phyloP scores from a whole-genome alignment of 2,888 invertebrate species.

The Eristalis pertinax region DNA sequence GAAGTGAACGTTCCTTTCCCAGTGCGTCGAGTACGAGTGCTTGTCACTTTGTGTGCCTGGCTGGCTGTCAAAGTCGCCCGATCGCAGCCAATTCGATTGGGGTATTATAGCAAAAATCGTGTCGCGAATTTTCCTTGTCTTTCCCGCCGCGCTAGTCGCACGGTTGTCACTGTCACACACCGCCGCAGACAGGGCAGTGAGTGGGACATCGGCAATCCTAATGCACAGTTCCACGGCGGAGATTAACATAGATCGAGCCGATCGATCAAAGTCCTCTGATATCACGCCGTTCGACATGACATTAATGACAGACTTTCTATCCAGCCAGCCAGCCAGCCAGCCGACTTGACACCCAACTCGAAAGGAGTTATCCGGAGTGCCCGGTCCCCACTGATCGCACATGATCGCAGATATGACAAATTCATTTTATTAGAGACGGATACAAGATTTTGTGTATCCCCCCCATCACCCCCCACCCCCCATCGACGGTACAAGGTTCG shows the following conservation, averaged over 20 bases:
- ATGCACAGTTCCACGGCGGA: constrained; percentile 58
- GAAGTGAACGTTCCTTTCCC: constrained; percentile 4
- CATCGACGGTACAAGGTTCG: not conserved
- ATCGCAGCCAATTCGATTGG: constrained; percentile 51
- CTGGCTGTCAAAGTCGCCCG: constrained; percentile 60
- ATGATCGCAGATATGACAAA: too few species aligned
- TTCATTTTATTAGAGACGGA: constrained; percentile 32
- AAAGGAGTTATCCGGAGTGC: constrained; percentile 1
- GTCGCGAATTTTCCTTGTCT: constrained; percentile 25
- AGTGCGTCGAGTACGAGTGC: constrained; percentile 16
- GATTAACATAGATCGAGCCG: constrained; percentile 69
- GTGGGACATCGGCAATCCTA: constrained; percentile 34
- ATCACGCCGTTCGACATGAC: constrained; percentile 56
- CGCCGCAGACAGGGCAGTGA: not conserved
- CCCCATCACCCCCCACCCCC: too few species aligned
- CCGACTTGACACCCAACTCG: constrained; percentile 12
- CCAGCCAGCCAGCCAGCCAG: not conserved
- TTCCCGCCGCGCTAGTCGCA: constrained; percentile 35
- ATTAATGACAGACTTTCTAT: constrained; percentile 67
- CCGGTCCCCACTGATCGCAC: constrained; percentile 20
- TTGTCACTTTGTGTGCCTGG: constrained; percentile 49
- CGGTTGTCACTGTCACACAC: constrained; percentile 48
- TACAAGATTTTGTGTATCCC: not conserved
- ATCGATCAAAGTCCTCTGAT: constrained; percentile 63
- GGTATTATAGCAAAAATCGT: constrained; percentile 55